These are phyloP conservation scores for Malurus alboscapulatus DNA, from an alignment of 2,113 vertebrate genomes.

Conservation along the genomic window DNA sequence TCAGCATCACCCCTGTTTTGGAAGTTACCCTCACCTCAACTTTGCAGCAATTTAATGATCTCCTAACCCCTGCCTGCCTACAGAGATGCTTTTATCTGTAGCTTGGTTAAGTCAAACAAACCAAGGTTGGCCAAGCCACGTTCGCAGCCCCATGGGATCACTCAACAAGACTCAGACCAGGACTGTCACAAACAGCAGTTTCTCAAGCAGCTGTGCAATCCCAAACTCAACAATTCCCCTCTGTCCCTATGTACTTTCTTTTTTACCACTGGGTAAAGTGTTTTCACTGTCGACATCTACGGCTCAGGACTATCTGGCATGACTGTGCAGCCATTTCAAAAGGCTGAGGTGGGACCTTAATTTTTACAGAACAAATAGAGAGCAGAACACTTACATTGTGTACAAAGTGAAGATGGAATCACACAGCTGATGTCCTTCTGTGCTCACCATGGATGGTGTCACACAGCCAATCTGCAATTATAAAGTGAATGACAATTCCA, in stretches of 20 bases:
- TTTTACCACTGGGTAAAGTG: background rate
- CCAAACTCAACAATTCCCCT: background rate
- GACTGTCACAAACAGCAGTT: background rate
- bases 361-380: slow-evolving; percentile 27
- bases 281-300: background rate
- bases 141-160: background rate
- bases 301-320: background rate
- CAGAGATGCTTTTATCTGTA: background rate
- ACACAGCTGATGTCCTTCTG: background rate
- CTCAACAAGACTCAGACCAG: rapidly evolving
- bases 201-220: background rate
- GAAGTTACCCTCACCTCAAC: background rate
- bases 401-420: slow-evolving; percentile 25
- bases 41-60: background rate
- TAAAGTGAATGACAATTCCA: background rate
- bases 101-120: background rate
- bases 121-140: background rate
- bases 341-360: background rate
- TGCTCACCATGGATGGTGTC: background rate
- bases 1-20: background rate
- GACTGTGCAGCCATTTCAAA: background rate
- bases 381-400: background rate
- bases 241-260: background rate
- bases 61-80: background rate
- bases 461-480: background rate